phyloP scores from a whole-genome alignment of 1,140 invertebrate species.

The Drosophila nannoptera region DNA sequence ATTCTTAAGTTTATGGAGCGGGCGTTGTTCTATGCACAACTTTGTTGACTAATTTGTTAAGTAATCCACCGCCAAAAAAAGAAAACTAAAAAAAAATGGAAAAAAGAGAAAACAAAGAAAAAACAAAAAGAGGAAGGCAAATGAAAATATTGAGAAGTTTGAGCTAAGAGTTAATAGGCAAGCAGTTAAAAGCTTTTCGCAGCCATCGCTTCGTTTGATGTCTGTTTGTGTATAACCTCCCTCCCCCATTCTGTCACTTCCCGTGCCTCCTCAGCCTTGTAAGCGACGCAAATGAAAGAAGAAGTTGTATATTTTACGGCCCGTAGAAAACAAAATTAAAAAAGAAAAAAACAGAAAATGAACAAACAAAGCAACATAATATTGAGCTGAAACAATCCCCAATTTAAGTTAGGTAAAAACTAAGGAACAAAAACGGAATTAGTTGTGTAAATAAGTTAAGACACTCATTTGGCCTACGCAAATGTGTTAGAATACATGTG shows the following conservation, averaged over 20 bases:
- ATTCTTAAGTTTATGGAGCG: slow-evolving; percentile 15
- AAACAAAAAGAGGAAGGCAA: slow-evolving; percentile 33
- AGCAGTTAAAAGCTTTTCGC: slow-evolving; percentile 70
- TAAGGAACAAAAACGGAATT: slow-evolving; percentile 55
- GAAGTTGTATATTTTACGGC: slow-evolving; percentile 68
- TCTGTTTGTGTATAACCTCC: slow-evolving; percentile 40
- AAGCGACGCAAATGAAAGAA: slow-evolving; percentile 59
- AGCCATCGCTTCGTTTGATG: slow-evolving; percentile 72
- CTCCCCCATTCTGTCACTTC: background rate
- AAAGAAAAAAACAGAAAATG: background rate
- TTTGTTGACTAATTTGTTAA: slow-evolving; percentile 78
- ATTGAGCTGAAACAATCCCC: slow-evolving; percentile 1
- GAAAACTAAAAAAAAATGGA: slow-evolving; percentile 19
- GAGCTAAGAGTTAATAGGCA: slow-evolving; percentile 46
- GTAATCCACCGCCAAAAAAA: slow-evolving; percentile 67
- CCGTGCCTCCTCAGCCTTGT: background rate
- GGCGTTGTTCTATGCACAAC: slow-evolving; percentile 69
- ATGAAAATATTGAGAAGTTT: slow-evolving; percentile 45
- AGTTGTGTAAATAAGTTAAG: slow-evolving; percentile 74
- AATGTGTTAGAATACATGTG: slow-evolving; percentile 36
- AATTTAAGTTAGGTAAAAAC: slow-evolving; percentile 65
- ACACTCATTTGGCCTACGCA: slow-evolving; percentile 49
- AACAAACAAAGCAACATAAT: background rate
- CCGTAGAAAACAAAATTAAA: slow-evolving; percentile 31
- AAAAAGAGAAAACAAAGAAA: slow-evolving; percentile 11